phyloP scores from a whole-genome alignment of 2,113 vertebrate genomes.

The Otolemur garnettii region DNA sequence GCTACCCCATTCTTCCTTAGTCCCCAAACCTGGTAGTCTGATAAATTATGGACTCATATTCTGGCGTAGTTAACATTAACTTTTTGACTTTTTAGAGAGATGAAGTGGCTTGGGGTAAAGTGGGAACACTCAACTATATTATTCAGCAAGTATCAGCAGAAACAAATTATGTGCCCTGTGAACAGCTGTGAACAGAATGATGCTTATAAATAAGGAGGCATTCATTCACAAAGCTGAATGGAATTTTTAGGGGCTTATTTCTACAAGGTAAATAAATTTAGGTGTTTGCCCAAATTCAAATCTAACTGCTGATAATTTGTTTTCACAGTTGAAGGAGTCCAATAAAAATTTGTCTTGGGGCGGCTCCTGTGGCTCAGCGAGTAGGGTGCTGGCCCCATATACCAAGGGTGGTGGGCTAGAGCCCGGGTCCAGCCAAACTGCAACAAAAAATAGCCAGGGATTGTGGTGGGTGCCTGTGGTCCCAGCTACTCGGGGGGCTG shows the following conservation, averaged over 20 bases:
- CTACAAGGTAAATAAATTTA: slow-evolving; percentile 38
- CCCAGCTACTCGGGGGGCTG: too few species aligned
- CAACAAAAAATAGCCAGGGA: too few species aligned
- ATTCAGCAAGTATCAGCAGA: slow-evolving; percentile 26
- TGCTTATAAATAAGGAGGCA: not conserved
- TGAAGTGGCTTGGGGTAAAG: not conserved
- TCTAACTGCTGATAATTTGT: slow-evolving; percentile 16
- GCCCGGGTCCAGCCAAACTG: too few species aligned
- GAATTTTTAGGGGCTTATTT: slow-evolving; percentile 25
- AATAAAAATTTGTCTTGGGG: slow-evolving; percentile 2
- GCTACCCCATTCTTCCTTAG: not conserved
- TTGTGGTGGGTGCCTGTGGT: too few species aligned
- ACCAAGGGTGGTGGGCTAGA: too few species aligned
- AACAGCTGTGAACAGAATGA: slow-evolving; percentile 12
- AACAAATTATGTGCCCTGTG: slow-evolving; percentile 19
- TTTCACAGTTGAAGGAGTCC: slow-evolving; percentile 12
- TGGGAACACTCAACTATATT: not conserved
- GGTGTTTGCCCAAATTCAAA: slow-evolving; percentile 53
- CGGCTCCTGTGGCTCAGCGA: too few species aligned
- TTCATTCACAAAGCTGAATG: slow-evolving; percentile 40
- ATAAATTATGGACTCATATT: not conserved
- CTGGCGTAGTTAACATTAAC: slow-evolving; percentile 10
- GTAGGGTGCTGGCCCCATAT: too few species aligned
- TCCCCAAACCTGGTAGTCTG: not conserved
- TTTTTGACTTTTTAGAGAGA: not conserved